Evolutionary conservation across 2,888 invertebrate species (phyloP).

Genomic region (Tetramorium bicarinatum): DNA sequence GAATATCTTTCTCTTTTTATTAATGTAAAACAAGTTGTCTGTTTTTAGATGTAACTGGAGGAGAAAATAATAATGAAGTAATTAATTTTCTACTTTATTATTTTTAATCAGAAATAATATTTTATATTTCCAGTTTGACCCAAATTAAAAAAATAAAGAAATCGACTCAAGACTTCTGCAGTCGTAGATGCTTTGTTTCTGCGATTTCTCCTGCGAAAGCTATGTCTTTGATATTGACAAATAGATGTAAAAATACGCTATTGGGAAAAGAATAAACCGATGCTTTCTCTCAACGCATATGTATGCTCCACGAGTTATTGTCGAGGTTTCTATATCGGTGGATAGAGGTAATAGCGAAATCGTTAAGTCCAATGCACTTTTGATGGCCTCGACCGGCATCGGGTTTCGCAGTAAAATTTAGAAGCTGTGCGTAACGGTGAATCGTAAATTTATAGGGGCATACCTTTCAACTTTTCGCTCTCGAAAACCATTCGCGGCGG

Average conservation of each 20-base stretch:
- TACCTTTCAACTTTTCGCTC: constrained; percentile 26
- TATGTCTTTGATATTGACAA: neutral
- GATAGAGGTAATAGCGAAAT: constrained; percentile 46
- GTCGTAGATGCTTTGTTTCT: neutral
- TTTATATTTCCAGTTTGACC: neutral
- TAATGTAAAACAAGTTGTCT: neutral
- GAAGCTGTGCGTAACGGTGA: constrained; percentile 26
- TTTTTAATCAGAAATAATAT: neutral
- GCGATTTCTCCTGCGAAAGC: neutral
- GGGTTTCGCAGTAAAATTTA: constrained; percentile 22
- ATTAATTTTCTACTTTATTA: neutral
- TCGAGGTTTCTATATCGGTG: neutral
- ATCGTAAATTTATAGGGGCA: constrained; percentile 35
- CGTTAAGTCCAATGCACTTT: constrained; percentile 31
- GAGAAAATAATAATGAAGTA: neutral
- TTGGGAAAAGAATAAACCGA: neutral
- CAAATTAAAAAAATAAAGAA: neutral
- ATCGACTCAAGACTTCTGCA: neutral
- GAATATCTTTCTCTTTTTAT: neutral
- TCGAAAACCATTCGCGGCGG: constrained; percentile 32
- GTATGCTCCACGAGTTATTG: constrained; percentile 2
- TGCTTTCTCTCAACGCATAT: constrained; percentile 6
- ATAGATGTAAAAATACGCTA: neutral
- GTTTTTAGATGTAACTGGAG: neutral
- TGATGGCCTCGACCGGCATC: constrained; percentile 15